Base-by-base conservation (phyloP, 37 sponge, comb jelly and placozoan species). In the Lycopodina hypogea region DNA sequence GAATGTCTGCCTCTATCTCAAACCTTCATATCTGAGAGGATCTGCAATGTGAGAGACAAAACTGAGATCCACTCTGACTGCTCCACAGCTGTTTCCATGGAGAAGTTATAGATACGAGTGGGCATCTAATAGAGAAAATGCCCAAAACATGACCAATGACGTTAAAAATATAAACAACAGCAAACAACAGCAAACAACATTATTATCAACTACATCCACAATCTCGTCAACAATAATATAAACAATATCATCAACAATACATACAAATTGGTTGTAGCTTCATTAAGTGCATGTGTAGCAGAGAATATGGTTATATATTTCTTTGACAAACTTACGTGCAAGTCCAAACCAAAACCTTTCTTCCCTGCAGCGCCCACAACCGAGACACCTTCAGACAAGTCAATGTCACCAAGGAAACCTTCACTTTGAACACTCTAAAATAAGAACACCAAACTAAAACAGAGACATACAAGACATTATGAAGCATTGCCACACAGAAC, bases 291-390 rank as follows among this genome's bases (percentile, higher is more conserved):
- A n/a, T n/a, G n/a, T n/a, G n/a, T n/a, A n/a, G n/a, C n/a, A n/a
- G n/a, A n/a, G n/a, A n/a, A n/a, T n/a, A n/a, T n/a, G n/a, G n/a
- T n/a, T n/a, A n/a, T n/a, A n/a, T n/a, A n/a, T n/a, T n/a, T n/a
- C n/a, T n/a, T n/a, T n/a, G n/a, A n/a, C n/a, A n/a, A 39, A 70
- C 45, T 70, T 53, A 83, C 89, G 26, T 72, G 42, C 19, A 88
- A 58, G 60, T 79, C 78, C 68, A 88, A 73, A 7, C 84, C 84
- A 41, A 65, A 74, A 2, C 84, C 89, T 65, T 83, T 88, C 60
- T 83, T 83, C 17, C 72, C 70, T 33, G 38, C 28, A 24, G 74
- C 29, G 30, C 21, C 1, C 0, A 22, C 29, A 24, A 83, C 37
- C 1, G 40, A n/a, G 42, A 34, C 32, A 32, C 79, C 72, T 22